Base-by-base conservation (phyloP, 2,113 vertebrate species). In the Cavia aperea region DNA sequence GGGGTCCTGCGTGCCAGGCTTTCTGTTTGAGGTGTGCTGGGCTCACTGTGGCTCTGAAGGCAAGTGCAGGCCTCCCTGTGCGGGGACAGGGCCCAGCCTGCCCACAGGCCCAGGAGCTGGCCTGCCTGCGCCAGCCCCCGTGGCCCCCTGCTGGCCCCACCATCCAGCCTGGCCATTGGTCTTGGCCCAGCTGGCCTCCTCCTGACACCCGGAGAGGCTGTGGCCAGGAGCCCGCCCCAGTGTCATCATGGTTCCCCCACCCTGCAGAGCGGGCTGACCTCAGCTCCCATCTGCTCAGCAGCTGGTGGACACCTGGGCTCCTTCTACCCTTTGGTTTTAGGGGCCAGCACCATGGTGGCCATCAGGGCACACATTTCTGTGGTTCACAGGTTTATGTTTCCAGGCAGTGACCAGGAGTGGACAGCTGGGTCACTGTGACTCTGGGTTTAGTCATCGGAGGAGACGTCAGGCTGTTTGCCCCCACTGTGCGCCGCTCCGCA, bases 291-390 rank as follows among this genome's bases (percentile, higher is more conserved):
- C 13, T 29, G 26, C 26, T 49, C 73, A 31, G 23, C 29, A 18
- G 75, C 75, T 51, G 46, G 75, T 51, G 46, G 75, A 78, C 46
- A 15, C 43, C 15, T 0, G 43, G 51, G 51, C 24, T 15, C 9
- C n/a, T n/a, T n/a, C 33, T 11, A 2, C 68, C 23, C 36, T 10
- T 15, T 0, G 21, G 65, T 5, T 2, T 1, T 7, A 1, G 15
- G 1, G 29, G 15, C 7, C 3, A 1, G 39, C 0, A 10, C 79
- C 18, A 46, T 24, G 2, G 2, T 0, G 4, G 2, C 9, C 0
- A 0, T 4, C 36, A 0, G 0, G 1, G 4, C 19, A 3, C 14
- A 15, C 1, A 39, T n/a, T 13, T 29, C 66, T 66, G 63, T 5
- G 29, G 51, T 26, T 46, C 58, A 19, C 12, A 12, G 81, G 1